These are phyloP conservation scores for Podocnemis expansa DNA, from an alignment of 2,113 vertebrate genomes.

Conservation along the genomic window DNA sequence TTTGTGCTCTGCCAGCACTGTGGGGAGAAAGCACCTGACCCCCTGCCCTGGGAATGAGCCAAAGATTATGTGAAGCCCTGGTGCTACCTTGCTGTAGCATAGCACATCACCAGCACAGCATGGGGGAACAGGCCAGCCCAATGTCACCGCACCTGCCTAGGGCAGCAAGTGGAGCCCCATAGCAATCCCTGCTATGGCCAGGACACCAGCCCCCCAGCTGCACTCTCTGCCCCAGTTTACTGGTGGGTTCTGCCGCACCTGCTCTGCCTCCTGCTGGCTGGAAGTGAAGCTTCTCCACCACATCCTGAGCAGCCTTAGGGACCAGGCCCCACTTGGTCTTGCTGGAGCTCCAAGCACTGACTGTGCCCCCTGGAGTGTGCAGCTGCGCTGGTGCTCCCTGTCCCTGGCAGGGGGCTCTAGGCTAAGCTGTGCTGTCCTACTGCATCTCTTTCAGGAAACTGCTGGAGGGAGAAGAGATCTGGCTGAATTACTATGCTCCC, in stretches of 20 bases:
- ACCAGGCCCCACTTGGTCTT: background rate
- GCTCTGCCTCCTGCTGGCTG: background rate
- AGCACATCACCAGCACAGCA: too few relatives aligned
- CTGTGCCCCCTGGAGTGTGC: too few relatives aligned
- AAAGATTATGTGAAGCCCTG: background rate
- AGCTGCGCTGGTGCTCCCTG: background rate
- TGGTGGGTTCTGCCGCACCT: too few relatives aligned
- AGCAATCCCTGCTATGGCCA: background rate
- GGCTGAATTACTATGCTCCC: constrained; percentile 77
- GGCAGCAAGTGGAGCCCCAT: background rate
- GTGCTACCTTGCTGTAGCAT: too few relatives aligned
- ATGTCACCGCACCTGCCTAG: too few relatives aligned
- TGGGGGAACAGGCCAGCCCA: too few relatives aligned
- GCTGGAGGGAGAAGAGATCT: constrained; percentile 86
- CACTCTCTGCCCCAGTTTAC: too few relatives aligned
- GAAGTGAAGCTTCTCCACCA: background rate
- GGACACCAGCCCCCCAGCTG: background rate
- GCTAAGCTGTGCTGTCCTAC: background rate
- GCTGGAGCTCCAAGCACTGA: background rate
- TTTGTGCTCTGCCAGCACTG: background rate
- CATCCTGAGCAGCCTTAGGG: too few relatives aligned
- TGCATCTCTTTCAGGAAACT: constrained; percentile 79
- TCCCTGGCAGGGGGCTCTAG: background rate
- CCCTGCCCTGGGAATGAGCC: background rate
- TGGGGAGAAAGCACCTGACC: background rate